Evolutionary conservation across 2,888 invertebrate species (phyloP).

Genomic region (Lepidochrysops patricia): DNA sequence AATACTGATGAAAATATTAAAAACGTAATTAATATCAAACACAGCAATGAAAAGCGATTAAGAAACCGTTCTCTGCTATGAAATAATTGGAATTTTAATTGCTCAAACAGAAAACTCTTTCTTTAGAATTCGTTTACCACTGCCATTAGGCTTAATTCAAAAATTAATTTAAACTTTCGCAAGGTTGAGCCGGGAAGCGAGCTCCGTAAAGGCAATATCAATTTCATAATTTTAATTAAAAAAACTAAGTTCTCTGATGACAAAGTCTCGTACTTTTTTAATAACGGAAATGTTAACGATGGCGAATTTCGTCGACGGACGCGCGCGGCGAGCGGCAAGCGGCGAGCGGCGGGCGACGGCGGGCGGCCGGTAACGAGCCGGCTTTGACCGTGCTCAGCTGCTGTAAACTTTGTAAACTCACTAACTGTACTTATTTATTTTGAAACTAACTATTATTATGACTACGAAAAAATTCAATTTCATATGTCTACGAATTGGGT

Average conservation of each 20-base stretch:
- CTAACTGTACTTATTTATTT: neutral
- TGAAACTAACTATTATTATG: neutral
- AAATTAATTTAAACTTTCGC: conserved; percentile 75
- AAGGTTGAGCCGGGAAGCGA: conserved; percentile 63
- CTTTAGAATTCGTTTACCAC: conserved; percentile 66
- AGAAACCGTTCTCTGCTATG: conserved; percentile 50
- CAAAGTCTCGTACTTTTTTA: conserved; percentile 74
- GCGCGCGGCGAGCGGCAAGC: too few relatives aligned
- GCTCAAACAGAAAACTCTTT: conserved; percentile 61
- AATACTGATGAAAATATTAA: conserved; percentile 18
- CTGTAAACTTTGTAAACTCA: neutral
- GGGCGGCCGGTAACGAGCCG: neutral
- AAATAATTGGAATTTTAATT: conserved; percentile 65
- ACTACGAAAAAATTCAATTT: too few relatives aligned
- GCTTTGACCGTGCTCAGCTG: neutral
- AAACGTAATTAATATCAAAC: conserved; percentile 25
- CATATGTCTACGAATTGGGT: too few relatives aligned
- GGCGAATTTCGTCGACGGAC: conserved; percentile 33
- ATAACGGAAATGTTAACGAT: conserved; percentile 70
- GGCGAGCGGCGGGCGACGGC: too few relatives aligned
- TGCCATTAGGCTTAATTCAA: conserved; percentile 72
- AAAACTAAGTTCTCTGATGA: conserved; percentile 72
- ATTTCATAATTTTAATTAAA: conserved; percentile 76
- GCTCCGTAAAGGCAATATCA: conserved; percentile 71
- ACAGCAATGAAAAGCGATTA: conserved; percentile 52